These are phyloP conservation scores for Hirundo rustica DNA, from an alignment of 2,797 vertebrate genomes.

Conservation along the genomic window DNA sequence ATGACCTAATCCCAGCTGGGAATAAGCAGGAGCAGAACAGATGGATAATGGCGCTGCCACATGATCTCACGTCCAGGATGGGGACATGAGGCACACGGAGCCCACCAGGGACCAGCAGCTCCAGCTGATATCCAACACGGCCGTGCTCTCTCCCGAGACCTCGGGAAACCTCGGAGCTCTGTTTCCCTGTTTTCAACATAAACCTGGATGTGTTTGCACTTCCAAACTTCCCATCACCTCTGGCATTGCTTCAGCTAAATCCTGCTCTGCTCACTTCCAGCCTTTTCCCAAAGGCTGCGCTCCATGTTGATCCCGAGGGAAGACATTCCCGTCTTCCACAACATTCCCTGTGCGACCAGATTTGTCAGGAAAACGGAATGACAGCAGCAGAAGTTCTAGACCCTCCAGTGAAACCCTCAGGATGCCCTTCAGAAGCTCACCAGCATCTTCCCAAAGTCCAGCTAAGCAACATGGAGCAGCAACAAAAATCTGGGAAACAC, in stretches of 20 bases:
- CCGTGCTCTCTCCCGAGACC: background rate
- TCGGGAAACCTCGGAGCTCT: fast-evolving
- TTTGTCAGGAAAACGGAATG: background rate
- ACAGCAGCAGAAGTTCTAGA: background rate
- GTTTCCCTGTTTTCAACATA: background rate
- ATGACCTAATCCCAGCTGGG: constrained; percentile 5
- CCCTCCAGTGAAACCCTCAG: background rate
- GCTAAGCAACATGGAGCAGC: fast-evolving
- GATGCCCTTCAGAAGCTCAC: background rate
- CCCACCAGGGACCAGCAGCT: background rate
- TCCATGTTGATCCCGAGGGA: fast-evolving
- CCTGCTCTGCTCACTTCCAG: background rate
- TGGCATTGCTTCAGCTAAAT: background rate
- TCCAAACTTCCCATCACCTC: background rate
- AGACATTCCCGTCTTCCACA: background rate
- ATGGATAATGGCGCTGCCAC: background rate
- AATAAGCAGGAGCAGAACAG: background rate
- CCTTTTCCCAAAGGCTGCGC: background rate
- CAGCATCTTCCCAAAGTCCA: background rate
- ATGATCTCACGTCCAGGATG: background rate
- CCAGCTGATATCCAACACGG: fast-evolving
- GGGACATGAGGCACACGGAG: background rate
- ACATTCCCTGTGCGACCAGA: background rate
- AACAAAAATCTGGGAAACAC: background rate
- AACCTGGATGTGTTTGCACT: background rate